Base-by-base conservation (phyloP, 2,113 vertebrate genomes). In the Pseudopipra pipra region DNA sequence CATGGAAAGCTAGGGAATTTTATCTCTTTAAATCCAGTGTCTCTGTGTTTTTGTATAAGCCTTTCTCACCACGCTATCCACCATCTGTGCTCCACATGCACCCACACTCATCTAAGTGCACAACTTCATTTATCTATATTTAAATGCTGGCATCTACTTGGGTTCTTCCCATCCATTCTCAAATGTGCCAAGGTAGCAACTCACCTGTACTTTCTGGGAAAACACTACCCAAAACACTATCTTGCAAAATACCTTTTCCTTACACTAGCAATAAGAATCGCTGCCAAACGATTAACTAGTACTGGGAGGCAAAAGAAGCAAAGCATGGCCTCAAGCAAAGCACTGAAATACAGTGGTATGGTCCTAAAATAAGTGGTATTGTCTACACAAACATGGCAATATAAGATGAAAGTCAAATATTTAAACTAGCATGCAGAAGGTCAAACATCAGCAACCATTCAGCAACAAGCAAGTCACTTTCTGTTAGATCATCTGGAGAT, bases 51-150 rank as follows among this genome's bases (percentile, higher is more conserved):
- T 73, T 46, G 12, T 20, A 47, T 12, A 65, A 49, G 25, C 27
- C 30, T 44, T 90, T 90, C 63, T 33, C 31, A 79, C 28, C n/a
- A 61, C 10, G 28, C 39, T 55, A 71, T 41, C 55, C 3, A 0
- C 18, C 43, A 67, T 37, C 41, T 90, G 27, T 31, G 54, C 56
- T 89, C 35, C 43, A 71, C 23, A 54, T 8, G 11, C 2, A 1
- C 30, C 54, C 52, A 63, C 0, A 0, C 16, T 90, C 25, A 79
- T 9, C 19, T 47, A 85, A 73, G 58, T 0, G 2, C 28, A 79
- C 37, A 70, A 37, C 49, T 85, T 83, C 11, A 58, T 73, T 90
- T 73, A 59, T 43, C 30, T 51, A 1, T 41, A 66, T 41, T 92
- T 46, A 91, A 93, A 83, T 59, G 28, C 46, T 90, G 71, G 46